These are phyloP conservation scores for Tortrix viridana DNA, from an alignment of 2,888 invertebrate genomes.

Conservation along the genomic window DNA sequence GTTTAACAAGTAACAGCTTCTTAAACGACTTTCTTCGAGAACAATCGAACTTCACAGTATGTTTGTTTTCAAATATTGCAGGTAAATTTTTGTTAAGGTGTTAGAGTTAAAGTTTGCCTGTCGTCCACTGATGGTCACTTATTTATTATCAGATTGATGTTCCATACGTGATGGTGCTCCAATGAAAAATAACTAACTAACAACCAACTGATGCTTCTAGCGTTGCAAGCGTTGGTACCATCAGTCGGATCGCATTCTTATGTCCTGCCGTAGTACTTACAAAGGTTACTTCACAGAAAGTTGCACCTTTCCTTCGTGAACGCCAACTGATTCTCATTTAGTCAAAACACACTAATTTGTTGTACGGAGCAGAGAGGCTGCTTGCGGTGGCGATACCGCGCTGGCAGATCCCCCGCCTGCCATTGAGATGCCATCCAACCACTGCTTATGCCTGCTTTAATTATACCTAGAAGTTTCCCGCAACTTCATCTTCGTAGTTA, in stretches of 20 bases:
- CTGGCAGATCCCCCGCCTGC: background rate
- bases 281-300: background rate
- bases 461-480: no score
- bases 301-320: background rate
- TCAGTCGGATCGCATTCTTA: background rate
- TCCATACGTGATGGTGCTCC: background rate
- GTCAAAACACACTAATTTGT: background rate
- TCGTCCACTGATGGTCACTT: no score
- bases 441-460: background rate
- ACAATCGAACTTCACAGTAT: no score
- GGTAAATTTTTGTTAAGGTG: no score
- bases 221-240: no score
- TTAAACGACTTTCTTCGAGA: no score
- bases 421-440: background rate
- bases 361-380: background rate
- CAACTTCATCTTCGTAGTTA: no score
- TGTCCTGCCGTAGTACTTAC: background rate
- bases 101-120: no score
- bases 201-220: no score
- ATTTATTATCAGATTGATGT: background rate
- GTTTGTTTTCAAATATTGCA: no score
- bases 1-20: no score
- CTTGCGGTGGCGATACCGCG: background rate
- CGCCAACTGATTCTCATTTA: background rate
- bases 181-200: no score